Base-by-base conservation (phyloP, 2,113 vertebrate species). In the Ploceus nigricollis region DNA sequence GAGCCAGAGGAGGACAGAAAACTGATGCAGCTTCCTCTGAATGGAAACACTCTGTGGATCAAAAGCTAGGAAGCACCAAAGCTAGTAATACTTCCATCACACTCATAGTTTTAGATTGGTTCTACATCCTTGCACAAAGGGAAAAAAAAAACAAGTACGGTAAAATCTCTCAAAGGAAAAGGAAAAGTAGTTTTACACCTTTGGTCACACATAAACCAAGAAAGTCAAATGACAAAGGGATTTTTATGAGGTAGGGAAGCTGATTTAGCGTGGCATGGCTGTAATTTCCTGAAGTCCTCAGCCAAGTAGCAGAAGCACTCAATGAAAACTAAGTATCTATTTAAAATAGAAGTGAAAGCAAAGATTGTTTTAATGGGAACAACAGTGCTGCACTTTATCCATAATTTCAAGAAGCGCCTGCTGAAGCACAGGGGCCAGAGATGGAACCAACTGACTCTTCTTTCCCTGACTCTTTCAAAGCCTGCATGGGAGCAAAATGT, bases 401-500 rank as follows among this genome's bases (percentile, higher is more conserved):
- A 51, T 13, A 69, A 20, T 33, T 57, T 48, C 56, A 35, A 71
- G 87, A 37, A 82, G 47, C 28, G 56, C 66, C 9, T 5, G 9
- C 25, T 22, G 50, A 56, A 82, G 37, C 24, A 5, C 0, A 8
- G 48, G 48, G 50, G 23, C 27, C 24, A 53, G 37, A 54, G 33
- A 66, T 12, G 6, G 10, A 61, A 56, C 18, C 6, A 35, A 17
- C 2, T 11, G 5, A 39, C 20, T 31, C 37, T 3, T 23, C 13
- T 10, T 23, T 8, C 63, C 4, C 0, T 5, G 17, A 42, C 15
- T 27, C 58, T 31, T 72, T 6, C 50, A 24, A 56, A 79, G 76
- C 35, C 44, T 11, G 30, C 24, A 31, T 6, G 7, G 1, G 37
- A 33, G 10, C 2, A 30, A 1, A 1, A 23, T 1, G 25, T 5